These are phyloP conservation scores for Hirundichthys speculiger DNA, from an alignment of 2,113 vertebrate species.

Conservation along the genomic window DNA sequence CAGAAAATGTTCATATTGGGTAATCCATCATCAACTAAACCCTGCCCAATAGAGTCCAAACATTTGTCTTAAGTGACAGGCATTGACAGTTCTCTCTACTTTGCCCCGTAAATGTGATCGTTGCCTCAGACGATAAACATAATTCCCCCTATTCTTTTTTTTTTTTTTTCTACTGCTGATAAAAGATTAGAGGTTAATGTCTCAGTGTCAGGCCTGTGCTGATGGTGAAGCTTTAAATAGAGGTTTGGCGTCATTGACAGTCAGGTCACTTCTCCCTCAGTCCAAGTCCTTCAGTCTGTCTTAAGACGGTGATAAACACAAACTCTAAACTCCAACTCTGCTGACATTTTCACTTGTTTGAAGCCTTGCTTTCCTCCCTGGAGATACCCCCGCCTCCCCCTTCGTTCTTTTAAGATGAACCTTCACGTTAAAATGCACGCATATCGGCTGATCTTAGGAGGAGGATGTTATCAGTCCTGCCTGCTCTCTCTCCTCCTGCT, in stretches of 20 bases:
- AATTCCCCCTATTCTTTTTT: slow-evolving; percentile 6
- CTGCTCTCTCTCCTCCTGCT: slow-evolving; percentile 26
- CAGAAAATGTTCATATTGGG: slow-evolving; percentile 9
- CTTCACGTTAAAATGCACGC: slow-evolving; percentile 28
- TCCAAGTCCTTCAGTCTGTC: slow-evolving; percentile 47
- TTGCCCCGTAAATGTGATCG: not conserved
- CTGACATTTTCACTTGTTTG: slow-evolving; percentile 66
- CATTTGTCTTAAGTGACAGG: not conserved
- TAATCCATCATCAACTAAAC: slow-evolving; percentile 1
- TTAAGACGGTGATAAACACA: slow-evolving; percentile 56
- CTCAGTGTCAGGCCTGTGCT: slow-evolving; percentile 35
- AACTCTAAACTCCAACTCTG: slow-evolving; percentile 29
- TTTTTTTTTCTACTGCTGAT: slow-evolving; percentile 17
- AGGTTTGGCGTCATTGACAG: slow-evolving; percentile 60
- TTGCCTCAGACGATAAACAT: slow-evolving; percentile 21
- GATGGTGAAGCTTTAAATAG: slow-evolving; percentile 48
- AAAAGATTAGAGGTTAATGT: slow-evolving; percentile 46
- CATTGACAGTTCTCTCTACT: not conserved
- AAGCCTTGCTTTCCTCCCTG: slow-evolving; percentile 42
- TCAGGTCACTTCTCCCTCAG: slow-evolving; percentile 49
- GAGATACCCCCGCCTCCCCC: slow-evolving; percentile 27
- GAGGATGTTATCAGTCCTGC: slow-evolving; percentile 42
- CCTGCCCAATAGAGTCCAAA: not conserved
- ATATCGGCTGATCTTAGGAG: slow-evolving; percentile 19
- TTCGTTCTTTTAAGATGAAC: slow-evolving; percentile 43